Conservation (phyloP, 2,797 vertebrate genomes). For the Xiphophorus birchmanni region DNA sequence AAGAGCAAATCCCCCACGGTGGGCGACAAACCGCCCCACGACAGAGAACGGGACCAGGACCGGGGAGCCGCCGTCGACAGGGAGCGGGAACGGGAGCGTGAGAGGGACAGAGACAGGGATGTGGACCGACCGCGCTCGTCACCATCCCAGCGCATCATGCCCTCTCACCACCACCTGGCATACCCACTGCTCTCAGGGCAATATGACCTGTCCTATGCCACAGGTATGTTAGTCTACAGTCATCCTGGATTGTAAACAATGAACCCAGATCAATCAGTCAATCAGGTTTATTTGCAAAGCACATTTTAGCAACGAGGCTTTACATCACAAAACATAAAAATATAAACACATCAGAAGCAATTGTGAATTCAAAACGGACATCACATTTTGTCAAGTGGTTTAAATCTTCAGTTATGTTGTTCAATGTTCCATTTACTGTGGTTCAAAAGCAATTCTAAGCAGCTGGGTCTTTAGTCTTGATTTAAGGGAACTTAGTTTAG, state of each 20-base stretch:
- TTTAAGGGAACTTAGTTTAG: too few species aligned
- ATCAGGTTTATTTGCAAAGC: too few species aligned
- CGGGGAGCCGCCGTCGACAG: conserved; percentile 79
- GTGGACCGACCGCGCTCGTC: conserved; percentile 93
- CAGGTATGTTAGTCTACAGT: conserved; percentile 84
- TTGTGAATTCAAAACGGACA: too few species aligned
- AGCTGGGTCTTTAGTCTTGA: too few species aligned
- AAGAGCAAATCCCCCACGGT: conserved; percentile 99
- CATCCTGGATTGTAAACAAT: not conserved
- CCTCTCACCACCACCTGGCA: conserved; percentile 94
- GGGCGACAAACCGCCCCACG: conserved; percentile 91
- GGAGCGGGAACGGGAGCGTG: conserved; percentile 83
- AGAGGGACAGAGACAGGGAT: conserved; percentile 80
- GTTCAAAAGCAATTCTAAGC: too few species aligned
- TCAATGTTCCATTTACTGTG: too few species aligned
- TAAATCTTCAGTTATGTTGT: too few species aligned
- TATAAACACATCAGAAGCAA: too few species aligned
- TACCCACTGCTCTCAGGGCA: conserved; percentile 95
- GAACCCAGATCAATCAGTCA: conserved; percentile 8
- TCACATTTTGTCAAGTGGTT: too few species aligned
- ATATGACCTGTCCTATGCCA: conserved; percentile 95
- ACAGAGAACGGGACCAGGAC: conserved; percentile 83
- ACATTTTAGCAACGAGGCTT: not conserved
- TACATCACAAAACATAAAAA: too few species aligned
- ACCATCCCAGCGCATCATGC: conserved; percentile 96